Base-by-base conservation (phyloP, 2,888 invertebrate species). In the Drosophila neoperkinsi region DNA sequence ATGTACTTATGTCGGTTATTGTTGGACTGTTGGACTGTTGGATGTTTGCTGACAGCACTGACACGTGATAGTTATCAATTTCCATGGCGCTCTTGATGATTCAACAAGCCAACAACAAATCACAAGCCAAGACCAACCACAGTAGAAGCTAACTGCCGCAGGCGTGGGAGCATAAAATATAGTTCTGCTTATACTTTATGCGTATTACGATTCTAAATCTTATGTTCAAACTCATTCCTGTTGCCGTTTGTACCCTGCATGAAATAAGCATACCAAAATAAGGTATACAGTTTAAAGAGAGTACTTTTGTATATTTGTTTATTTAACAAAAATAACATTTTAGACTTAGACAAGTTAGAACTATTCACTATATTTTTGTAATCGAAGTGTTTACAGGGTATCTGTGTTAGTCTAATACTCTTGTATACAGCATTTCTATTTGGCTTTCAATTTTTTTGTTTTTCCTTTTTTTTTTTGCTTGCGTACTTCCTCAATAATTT, bases 401-500 rank as follows among this genome's bases (percentile, higher is more conserved):
- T 57, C 11, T 18, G 3, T 31, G 9, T 9, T 3, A 11, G 30
- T 30, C 34, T 11, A 5, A 21, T 34, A 13, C 13, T 28, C 2
- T n/a, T 25, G 2, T 11, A 13, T 9, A 25, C 21, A 11, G 21
- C 31, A 10, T 9, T 21, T 52, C 31, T 61, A 38, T 52, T 61
- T 31, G 31, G 31, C 25, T 38, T 61, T 61, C 49, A n/a, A 30
- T 28, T 66, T 52, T 18, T 50, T 50, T 50, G 18, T 56, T 50
- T 43, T 30, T 59, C 38, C 9, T 36, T 34, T 49, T 46, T 63
- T 64, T 64, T 55, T 71, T 76, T 59, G 74, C 83, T 77, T 79
- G 83, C 82, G 84, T 77, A 90, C 86, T 87, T 88, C 90, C 89
- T 86, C 90, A 85, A 88, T 83, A 86, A 90, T 90, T 87, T 90